Evolutionary conservation across 2,113 vertebrate genomes (phyloP).

Genomic region (Heliornis fulica): DNA sequence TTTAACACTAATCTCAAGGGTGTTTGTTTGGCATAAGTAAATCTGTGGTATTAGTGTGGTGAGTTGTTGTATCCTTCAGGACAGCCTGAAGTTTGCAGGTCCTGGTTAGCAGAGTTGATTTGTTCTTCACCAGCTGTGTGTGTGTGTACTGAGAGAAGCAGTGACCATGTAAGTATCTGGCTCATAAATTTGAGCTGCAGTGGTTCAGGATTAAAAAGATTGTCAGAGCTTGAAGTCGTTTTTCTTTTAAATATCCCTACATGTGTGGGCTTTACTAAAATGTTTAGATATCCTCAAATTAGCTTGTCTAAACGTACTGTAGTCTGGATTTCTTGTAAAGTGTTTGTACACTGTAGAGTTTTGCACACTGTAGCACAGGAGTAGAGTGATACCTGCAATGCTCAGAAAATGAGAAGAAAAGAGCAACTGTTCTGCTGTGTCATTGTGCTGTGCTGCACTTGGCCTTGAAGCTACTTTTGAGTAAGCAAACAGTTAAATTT

Average conservation of each 20-base stretch:
- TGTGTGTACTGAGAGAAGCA: background rate
- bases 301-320: background rate
- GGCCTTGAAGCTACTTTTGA: background rate
- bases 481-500: constrained; percentile 2
- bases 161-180: background rate
- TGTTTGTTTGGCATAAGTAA: background rate
- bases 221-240: background rate
- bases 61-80: background rate
- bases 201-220: background rate
- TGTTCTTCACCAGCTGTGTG: background rate
- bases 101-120: background rate
- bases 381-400: background rate
- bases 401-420: background rate
- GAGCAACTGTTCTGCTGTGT: background rate
- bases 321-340: background rate
- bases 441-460: background rate
- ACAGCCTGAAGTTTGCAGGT: background rate
- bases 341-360: background rate
- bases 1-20: background rate
- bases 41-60: background rate
- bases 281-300: background rate
- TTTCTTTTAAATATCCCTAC: background rate
- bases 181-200: background rate
- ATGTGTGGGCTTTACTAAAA: background rate
- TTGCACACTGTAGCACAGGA: background rate